Evolutionary conservation across 1,140 invertebrate genomes (phyloP), one percentile per base, ranked within the genome.

Genomic region (Macrostomum lignano): DNA sequence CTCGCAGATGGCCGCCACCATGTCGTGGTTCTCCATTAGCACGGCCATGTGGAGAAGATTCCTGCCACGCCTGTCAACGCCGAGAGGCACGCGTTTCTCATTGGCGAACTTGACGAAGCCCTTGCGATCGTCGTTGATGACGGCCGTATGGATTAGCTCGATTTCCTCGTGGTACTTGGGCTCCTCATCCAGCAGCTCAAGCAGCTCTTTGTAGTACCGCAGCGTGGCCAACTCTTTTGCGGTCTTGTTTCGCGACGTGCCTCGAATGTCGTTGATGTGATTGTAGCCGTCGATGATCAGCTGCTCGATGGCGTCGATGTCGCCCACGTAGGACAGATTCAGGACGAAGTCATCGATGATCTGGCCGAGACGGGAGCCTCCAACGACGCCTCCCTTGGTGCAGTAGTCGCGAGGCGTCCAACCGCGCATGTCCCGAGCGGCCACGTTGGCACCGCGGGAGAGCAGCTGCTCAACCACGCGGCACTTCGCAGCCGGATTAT

Each of bases 341-440:
- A 42, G 21, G 7, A 42, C 37, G 23, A 34, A 25, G 22, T 41
- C 35, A 17, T 41, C 40, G 2, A 41, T 37, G 3, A 41, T 13
- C 19, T 40, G 36, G 11, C 25, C 13, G 5, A 40, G 15, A 11
- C 10, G 21, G n/a, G 34, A 17, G n/a, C 22, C 11, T 10, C 21
- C 11, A 24, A 17, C 21, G 7, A 23, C n/a, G n/a, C n/a, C n/a
- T n/a, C n/a, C n/a, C n/a, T n/a, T n/a, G n/a, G n/a, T n/a, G n/a
- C n/a, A n/a, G 28, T 44, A 44, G 31, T 44, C 42, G 14, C 42
- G 30, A 25, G 42, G 38, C 15, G 42, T 44, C 11, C 23, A 28
- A 23, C 42, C 42, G n/a, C 43, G 38, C 17, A 33, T 24, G 31
- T 44, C 42, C 17, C 42, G 35, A 9, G 41, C 15, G 10, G 41